Evolutionary conservation across 2,797 vertebrate genomes (phyloP).

Genomic region (Manis javanica): DNA sequence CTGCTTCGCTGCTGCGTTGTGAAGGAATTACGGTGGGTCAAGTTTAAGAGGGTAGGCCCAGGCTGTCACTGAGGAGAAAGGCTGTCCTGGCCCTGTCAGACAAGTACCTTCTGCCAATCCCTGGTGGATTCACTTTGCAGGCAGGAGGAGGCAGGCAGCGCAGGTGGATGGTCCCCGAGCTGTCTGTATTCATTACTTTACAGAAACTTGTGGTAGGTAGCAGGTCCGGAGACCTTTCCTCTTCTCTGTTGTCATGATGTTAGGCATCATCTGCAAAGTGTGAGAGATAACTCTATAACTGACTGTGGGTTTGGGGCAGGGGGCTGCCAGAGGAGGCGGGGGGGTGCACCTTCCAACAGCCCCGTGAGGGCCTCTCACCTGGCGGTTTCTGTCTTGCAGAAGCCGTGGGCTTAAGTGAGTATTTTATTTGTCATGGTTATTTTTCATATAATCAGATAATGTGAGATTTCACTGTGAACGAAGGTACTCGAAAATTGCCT

Average conservation of each 20-base stretch:
- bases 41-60: constrained; percentile 90
- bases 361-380: constrained; percentile 73
- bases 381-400: constrained; percentile 79
- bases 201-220: constrained; percentile 92
- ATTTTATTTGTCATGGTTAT: constrained; percentile 79
- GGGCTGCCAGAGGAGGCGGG: background rate
- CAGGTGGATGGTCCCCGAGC: constrained; percentile 93
- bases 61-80: constrained; percentile 94
- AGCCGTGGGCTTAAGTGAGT: constrained; percentile 72
- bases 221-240: constrained; percentile 95
- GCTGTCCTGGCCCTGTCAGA: constrained; percentile 94
- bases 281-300: constrained; percentile 85
- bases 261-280: constrained; percentile 88
- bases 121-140: constrained; percentile 87
- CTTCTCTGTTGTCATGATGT: constrained; percentile 93
- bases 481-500: constrained; percentile 75
- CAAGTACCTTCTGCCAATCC: constrained; percentile 89
- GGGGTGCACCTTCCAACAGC: constrained; percentile 33
- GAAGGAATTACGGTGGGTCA: constrained; percentile 95
- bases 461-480: constrained; percentile 72
- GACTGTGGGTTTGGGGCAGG: constrained; percentile 43
- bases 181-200: constrained; percentile 98
- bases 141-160: constrained; percentile 89
- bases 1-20: constrained; percentile 87
- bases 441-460: constrained; percentile 74